Conservation (phyloP, 2,113 vertebrate genomes). For the Passerina amoena region DNA sequence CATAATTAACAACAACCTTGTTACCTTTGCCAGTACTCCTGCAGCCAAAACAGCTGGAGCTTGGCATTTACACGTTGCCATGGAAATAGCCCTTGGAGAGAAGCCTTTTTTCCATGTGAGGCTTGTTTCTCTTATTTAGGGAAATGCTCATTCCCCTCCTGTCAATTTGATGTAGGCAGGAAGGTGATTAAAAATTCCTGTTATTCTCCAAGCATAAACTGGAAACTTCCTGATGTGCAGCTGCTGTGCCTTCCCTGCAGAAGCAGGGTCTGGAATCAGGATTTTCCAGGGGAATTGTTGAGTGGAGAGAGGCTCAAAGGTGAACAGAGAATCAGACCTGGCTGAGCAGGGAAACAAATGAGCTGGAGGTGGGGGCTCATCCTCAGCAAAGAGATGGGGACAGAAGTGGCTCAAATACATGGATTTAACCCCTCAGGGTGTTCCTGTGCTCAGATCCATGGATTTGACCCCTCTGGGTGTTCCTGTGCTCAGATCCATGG, state of each 20-base stretch:
- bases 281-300: background rate
- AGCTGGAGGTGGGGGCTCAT: background rate
- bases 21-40: background rate
- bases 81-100: conserved; percentile 29
- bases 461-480: background rate
- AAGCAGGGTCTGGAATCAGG: background rate
- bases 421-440: background rate
- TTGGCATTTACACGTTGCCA: conserved; percentile 28
- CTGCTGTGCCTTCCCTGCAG: background rate
- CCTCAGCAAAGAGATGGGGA: background rate
- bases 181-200: background rate
- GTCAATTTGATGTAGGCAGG: background rate
- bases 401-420: background rate
- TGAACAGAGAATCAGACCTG: background rate
- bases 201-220: background rate
- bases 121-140: background rate
- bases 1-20: background rate
- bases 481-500: background rate
- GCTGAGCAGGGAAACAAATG: background rate
- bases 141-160: background rate
- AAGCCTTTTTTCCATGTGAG: background rate
- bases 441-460: background rate
- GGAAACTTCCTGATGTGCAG: background rate
- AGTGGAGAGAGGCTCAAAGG: background rate
- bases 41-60: conserved; percentile 11